Evolutionary conservation across 2,888 invertebrate genomes (phyloP).

Genomic region (Erebia aethiops): DNA sequence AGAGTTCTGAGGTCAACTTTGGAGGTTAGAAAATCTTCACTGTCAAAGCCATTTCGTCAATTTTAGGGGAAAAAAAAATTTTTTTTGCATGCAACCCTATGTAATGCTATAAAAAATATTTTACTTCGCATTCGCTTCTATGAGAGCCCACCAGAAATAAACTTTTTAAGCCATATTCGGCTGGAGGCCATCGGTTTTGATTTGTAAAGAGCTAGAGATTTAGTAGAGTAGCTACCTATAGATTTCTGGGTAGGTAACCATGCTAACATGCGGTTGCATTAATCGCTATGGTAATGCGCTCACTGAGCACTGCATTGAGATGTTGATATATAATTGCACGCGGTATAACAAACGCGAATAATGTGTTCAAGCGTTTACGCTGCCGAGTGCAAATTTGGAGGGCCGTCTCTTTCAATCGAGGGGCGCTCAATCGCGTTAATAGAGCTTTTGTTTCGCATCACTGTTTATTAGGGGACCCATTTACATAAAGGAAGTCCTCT

Average conservation of each 20-base stretch:
- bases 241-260: not conserved
- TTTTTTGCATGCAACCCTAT: too few relatives aligned
- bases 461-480: constrained; percentile 34
- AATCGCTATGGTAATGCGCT: constrained; percentile 30
- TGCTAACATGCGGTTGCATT: constrained; percentile 28
- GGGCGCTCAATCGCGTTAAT: constrained; percentile 39
- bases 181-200: too few relatives aligned
- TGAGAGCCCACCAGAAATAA: too few relatives aligned
- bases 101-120: too few relatives aligned
- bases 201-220: too few relatives aligned
- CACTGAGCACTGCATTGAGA: constrained; percentile 17
- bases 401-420: constrained; percentile 36
- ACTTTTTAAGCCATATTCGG: too few relatives aligned
- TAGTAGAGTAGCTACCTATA: not conserved
- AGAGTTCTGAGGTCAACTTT: too few relatives aligned
- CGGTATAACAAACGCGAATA: not conserved
- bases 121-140: too few relatives aligned
- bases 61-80: too few relatives aligned
- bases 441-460: constrained; percentile 38
- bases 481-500: constrained; percentile 25
- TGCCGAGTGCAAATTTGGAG: constrained; percentile 40
- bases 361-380: constrained; percentile 17
- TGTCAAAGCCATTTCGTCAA: too few relatives aligned
- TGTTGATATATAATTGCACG: constrained; percentile 12
- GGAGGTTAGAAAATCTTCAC: too few relatives aligned